Base-by-base conservation (phyloP, 2,888 invertebrate genomes). In the Clivina fossor region DNA sequence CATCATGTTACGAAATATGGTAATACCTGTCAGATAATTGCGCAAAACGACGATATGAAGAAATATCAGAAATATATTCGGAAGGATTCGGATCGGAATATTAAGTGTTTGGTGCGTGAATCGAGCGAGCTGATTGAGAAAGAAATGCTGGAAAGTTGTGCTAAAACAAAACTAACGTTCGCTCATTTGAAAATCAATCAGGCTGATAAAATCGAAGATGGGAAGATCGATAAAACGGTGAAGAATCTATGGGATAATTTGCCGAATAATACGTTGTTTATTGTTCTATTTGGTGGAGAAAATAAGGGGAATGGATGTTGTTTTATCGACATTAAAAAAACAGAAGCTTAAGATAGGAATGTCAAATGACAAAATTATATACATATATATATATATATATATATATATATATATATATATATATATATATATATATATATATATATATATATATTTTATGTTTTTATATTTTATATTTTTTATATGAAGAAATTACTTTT, bases 271-370 rank as follows among this genome's bases (percentile, higher is more conserved):
- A 80, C 85, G 33, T 71, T 89, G 55, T 80, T 80, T 69, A 79
- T 86, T 50, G 81, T 90, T 19, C 70, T 91, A 43, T 84, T 91
- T 70, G 80, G 85, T 61, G 90, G 90, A 38, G 64, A 69, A 35
- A 63, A 63, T 7, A 61, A 60, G 7, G 68, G 69, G 3, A 74
- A 73, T 58, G 74, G 74, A 11, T 66, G 69, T 43, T 71, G 72
- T 64, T 74, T 74, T 65, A 65, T 73, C 47, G 62, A 71, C 38
- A 50, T 73, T 28, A 72, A 70, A 60, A 64, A 61, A 48, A n/a
- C n/a, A n/a, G n/a, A n/a, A n/a, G n/a, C n/a, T n/a, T n/a, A n/a
- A n/a, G n/a, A n/a, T n/a, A n/a, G n/a, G n/a, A n/a, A n/a, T n/a
- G n/a, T n/a, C n/a, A n/a, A n/a, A n/a, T n/a, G n/a, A n/a, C n/a